phyloP scores from a whole-genome alignment of 2,888 invertebrate species.

The Oligia strigilis region DNA sequence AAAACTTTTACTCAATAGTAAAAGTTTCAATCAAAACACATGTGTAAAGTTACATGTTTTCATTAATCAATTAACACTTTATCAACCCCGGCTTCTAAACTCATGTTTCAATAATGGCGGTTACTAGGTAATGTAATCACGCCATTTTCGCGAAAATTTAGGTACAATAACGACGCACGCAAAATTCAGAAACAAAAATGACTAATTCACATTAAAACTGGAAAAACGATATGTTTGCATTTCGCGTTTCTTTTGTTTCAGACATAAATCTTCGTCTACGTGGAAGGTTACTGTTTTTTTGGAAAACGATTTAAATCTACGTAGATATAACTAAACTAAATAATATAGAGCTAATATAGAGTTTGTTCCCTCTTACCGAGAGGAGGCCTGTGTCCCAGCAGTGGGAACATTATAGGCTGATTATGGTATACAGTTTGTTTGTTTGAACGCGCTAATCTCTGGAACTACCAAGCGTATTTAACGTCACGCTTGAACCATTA shows the following conservation, averaged over 20 bases:
- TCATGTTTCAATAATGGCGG: conserved; percentile 13
- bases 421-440: neutral
- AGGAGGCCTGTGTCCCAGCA: too few relatives aligned
- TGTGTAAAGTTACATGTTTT: conserved; percentile 38
- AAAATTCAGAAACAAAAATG: conserved; percentile 6
- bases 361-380: too few relatives aligned
- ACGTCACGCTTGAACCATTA: neutral
- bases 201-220: conserved; percentile 10
- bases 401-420: too few relatives aligned
- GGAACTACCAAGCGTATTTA: neutral
- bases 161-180: neutral
- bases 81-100: conserved; percentile 24
- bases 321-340: neutral
- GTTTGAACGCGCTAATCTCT: neutral
- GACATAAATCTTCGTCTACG: conserved; percentile 30
- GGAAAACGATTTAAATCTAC: conserved; percentile 19
- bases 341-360: neutral
- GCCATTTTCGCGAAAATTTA: conserved; percentile 1
- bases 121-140: conserved; percentile 18
- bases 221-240: conserved; percentile 18
- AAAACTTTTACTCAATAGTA: too few relatives aligned
- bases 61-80: conserved; percentile 45
- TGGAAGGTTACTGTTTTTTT: conserved; percentile 32
- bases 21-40: conserved; percentile 7
- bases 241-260: conserved; percentile 31